phyloP scores from a whole-genome alignment of 2,888 invertebrate genomes.

The Atethmia centrago region DNA sequence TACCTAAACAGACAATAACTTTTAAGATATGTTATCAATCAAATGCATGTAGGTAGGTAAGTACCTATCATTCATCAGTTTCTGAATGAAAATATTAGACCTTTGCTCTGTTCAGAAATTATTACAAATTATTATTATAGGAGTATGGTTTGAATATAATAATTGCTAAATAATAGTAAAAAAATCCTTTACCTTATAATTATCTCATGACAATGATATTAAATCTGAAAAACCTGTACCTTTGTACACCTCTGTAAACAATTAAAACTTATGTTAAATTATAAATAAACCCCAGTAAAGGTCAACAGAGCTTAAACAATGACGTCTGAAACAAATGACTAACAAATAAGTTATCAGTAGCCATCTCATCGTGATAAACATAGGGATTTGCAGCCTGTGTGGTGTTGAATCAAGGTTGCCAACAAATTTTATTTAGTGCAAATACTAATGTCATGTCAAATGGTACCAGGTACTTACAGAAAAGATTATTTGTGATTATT shows the following conservation, averaged over 20 bases:
- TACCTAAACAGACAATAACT: neutral
- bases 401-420: slow-evolving; percentile 9
- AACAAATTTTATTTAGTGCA: neutral
- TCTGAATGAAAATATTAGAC: neutral
- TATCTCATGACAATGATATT: neutral
- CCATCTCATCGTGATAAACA: slow-evolving; percentile 30
- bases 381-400: neutral
- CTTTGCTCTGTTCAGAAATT: too few relatives aligned
- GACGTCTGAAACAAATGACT: slow-evolving; percentile 34
- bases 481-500: neutral
- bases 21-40: slow-evolving; percentile 3
- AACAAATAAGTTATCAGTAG: slow-evolving; percentile 43
- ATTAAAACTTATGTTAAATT: slow-evolving; percentile 11
- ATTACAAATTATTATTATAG: too few relatives aligned
- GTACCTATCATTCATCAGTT: neutral
- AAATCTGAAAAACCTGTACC: neutral
- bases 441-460: neutral
- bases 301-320: slow-evolving; percentile 41
- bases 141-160: neutral
- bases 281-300: slow-evolving; percentile 15
- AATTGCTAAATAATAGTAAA: neutral
- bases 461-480: neutral
- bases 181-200: neutral
- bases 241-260: neutral
- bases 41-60: neutral